A percentile compares a stretch with the other conserved stretches of the same genome.
Conservation (phyloP, 2,113 vertebrate species). For the Brachyhypopomus gauderio region DNA sequence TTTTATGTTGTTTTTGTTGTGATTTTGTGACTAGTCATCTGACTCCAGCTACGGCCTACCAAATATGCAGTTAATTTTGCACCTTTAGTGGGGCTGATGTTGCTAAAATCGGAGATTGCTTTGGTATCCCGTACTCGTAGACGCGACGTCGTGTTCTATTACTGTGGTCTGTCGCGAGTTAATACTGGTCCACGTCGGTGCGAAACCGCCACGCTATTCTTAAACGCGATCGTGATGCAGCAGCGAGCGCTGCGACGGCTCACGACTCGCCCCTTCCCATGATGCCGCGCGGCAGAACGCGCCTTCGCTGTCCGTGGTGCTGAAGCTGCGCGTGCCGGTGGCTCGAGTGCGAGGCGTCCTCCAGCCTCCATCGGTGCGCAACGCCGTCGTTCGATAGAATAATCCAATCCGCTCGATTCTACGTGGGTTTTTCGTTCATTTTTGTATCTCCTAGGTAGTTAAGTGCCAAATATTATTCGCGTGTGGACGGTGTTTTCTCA, state of each 20-base stretch:
- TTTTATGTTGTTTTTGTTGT: neutral
- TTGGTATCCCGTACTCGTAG: too few relatives aligned
- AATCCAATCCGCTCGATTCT: neutral
- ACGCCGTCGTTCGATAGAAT: neutral
- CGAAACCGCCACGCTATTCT: neutral
- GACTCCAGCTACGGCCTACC: neutral
- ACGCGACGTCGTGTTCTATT: too few relatives aligned
- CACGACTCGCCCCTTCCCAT: conserved; percentile 71
- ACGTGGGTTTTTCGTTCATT: neutral
- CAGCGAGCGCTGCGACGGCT: conserved; percentile 48
- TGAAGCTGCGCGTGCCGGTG: conserved; percentile 76
- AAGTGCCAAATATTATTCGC: too few relatives aligned
- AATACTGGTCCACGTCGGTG: too few relatives aligned
- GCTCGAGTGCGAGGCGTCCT: conserved; percentile 26
- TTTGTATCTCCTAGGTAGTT: too few relatives aligned
- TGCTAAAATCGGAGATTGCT: too few relatives aligned
- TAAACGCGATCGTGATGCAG: conserved; percentile 56
- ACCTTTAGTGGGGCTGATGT: too few relatives aligned
- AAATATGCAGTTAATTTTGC: too few relatives aligned
- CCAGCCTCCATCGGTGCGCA: conserved; percentile 27
- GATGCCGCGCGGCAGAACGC: conserved; percentile 68
- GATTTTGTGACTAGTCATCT: neutral
- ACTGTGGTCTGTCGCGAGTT: too few relatives aligned
- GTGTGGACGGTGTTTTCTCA: neutral
- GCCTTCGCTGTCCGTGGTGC: conserved; percentile 80